A percentile compares a stretch with the other conserved stretches of the same genome.
Evolutionary conservation across 1,140 invertebrate genomes (phyloP).

Genomic region (Doryteuthis pealeii): DNA sequence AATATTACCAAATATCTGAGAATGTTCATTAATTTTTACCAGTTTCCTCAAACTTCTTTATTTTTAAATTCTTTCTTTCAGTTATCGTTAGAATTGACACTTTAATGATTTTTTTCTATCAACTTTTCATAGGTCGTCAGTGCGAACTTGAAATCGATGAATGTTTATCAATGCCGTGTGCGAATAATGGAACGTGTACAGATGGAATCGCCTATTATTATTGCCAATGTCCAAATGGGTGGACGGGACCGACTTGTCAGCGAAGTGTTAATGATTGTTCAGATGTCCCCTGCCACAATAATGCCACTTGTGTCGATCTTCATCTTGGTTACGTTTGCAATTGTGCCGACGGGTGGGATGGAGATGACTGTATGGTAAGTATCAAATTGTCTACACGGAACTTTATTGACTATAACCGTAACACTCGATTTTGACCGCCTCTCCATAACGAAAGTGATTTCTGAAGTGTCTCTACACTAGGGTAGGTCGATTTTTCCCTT

Average conservation of each 20-base stretch:
- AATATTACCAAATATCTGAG: too few species aligned
- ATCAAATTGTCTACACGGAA: conserved; percentile 28
- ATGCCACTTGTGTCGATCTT: conserved; percentile 78
- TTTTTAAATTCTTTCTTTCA: too few species aligned
- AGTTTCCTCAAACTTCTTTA: too few species aligned
- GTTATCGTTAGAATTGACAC: too few species aligned
- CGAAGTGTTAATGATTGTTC: conserved; percentile 90
- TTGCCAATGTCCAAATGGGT: conserved; percentile 38
- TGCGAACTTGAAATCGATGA: conserved; percentile 32
- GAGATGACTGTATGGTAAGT: conserved; percentile 24
- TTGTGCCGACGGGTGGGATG: conserved; percentile 66
- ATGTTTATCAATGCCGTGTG: conserved; percentile 48
- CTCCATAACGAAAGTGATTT: too few species aligned
- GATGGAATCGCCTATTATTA: conserved; percentile 32
- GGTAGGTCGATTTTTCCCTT: too few species aligned
- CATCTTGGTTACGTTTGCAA: conserved; percentile 68
- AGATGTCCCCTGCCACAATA: conserved; percentile 85
- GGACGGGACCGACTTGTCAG: conserved; percentile 66
- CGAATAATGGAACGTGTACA: conserved; percentile 44
- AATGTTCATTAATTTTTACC: too few species aligned
- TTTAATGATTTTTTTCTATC: not conserved
- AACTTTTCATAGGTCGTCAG: not conserved
- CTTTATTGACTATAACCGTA: not conserved
- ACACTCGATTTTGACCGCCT: not conserved
- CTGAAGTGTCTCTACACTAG: not conserved